Conservation (phyloP, 2,888 invertebrate species). For the Campopleginae sp. region DNA sequence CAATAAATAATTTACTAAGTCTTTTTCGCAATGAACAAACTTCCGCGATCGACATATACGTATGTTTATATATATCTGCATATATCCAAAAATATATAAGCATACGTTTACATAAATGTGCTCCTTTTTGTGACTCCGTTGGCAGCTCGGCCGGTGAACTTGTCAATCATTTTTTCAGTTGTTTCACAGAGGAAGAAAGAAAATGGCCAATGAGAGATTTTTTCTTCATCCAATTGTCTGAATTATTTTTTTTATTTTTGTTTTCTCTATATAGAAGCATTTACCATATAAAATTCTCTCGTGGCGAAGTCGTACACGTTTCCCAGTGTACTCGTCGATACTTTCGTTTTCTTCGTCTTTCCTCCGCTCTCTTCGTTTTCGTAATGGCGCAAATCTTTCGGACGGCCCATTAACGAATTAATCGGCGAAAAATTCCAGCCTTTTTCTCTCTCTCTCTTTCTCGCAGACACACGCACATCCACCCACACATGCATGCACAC, state of each 20-base stretch:
- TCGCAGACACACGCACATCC: too few relatives aligned
- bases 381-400: conserved; percentile 72
- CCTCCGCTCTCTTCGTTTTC: not conserved
- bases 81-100: conserved; percentile 15
- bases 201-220: conserved; percentile 4
- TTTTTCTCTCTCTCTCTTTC: not conserved
- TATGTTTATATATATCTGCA: conserved; percentile 29
- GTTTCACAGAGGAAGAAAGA: conserved; percentile 16
- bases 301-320: conserved; percentile 63
- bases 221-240: conserved; percentile 6
- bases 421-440: conserved; percentile 27
- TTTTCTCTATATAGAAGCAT: not conserved
- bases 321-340: conserved; percentile 53
- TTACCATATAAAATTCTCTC: conserved; percentile 42
- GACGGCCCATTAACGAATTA: conserved; percentile 61
- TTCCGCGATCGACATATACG: conserved; percentile 69
- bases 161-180: not conserved
- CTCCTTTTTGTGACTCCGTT: conserved; percentile 46
- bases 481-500: too few relatives aligned
- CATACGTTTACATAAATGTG: conserved; percentile 14
- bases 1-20: conserved; percentile 83
- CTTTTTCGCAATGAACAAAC: conserved; percentile 80
- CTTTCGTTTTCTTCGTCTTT: conserved; percentile 25
- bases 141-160: conserved; percentile 7
- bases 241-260: not conserved